phyloP scores from a whole-genome alignment of 2,113 vertebrate species.

The Emydocephalus ijimae region DNA sequence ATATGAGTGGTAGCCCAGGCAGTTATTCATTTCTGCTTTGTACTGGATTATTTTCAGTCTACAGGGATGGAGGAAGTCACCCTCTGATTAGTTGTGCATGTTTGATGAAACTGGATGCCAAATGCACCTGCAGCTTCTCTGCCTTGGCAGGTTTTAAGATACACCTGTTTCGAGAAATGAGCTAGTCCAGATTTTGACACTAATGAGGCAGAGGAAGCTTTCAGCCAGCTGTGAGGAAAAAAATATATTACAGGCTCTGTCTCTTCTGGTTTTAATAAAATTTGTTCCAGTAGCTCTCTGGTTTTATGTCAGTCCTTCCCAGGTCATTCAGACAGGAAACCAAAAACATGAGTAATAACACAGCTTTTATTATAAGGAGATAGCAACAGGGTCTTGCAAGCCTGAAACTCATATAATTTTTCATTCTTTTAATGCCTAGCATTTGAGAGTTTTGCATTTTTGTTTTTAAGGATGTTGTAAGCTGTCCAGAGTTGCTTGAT shows the following conservation, averaged over 20 bases:
- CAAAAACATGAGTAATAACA: not conserved
- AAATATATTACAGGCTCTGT: not conserved
- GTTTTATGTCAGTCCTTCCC: not conserved
- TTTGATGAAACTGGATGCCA: not conserved
- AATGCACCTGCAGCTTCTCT: not conserved
- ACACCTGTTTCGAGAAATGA: not conserved
- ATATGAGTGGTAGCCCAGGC: not conserved
- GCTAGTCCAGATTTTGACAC: not conserved
- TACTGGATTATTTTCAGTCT: not conserved
- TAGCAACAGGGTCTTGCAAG: not conserved
- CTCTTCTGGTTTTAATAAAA: not conserved
- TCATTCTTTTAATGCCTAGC: too few relatives aligned
- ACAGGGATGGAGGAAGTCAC: not conserved
- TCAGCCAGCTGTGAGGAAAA: not conserved
- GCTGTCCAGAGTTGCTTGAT: too few relatives aligned
- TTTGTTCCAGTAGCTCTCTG: not conserved
- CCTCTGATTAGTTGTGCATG: not conserved
- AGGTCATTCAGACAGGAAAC: not conserved
- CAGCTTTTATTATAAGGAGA: not conserved
- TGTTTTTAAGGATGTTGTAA: too few relatives aligned
- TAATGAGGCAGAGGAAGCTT: not conserved
- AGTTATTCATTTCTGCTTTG: not conserved
- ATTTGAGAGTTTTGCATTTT: too few relatives aligned
- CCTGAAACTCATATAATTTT: not conserved
- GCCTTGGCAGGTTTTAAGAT: not conserved